Evolutionary conservation across 1,140 invertebrate genomes (phyloP).

Genomic region (Pantala flavescens): DNA sequence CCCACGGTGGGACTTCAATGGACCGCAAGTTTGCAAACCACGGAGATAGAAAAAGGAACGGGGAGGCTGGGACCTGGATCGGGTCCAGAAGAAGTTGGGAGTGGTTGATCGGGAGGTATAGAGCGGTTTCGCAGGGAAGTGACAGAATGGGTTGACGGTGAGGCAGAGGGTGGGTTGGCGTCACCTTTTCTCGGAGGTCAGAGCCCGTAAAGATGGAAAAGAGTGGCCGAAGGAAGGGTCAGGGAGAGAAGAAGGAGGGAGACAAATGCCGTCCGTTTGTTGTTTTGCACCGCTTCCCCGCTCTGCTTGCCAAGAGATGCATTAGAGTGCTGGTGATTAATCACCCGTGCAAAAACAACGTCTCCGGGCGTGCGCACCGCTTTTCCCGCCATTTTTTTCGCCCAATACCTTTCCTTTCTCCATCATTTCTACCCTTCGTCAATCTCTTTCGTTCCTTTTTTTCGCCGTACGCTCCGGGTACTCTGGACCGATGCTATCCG

Average conservation of each 20-base stretch:
- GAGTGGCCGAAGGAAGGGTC: neutral
- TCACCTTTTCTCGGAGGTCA: neutral
- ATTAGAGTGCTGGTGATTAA: neutral
- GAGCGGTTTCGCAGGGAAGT: neutral
- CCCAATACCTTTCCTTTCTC: neutral
- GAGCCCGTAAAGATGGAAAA: neutral
- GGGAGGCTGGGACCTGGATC: neutral
- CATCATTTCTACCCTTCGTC: neutral
- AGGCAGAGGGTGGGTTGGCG: neutral
- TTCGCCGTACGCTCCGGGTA: neutral
- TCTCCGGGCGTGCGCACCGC: neutral
- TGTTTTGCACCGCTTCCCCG: neutral
- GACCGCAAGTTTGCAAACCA: neutral
- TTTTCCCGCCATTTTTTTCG: neutral
- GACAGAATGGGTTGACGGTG: neutral
- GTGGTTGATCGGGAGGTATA: neutral
- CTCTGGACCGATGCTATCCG: no score
- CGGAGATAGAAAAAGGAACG: no score
- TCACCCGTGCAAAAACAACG: neutral
- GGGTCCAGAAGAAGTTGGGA: neutral
- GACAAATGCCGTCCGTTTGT: constrained; percentile 1
- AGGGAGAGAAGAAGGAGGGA: neutral
- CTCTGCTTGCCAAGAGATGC: neutral
- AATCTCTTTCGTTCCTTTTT: neutral
- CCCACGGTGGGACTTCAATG: neutral